Conservation (phyloP, 2,888 invertebrate genomes). For the Macrostomum cliftonense region DNA sequence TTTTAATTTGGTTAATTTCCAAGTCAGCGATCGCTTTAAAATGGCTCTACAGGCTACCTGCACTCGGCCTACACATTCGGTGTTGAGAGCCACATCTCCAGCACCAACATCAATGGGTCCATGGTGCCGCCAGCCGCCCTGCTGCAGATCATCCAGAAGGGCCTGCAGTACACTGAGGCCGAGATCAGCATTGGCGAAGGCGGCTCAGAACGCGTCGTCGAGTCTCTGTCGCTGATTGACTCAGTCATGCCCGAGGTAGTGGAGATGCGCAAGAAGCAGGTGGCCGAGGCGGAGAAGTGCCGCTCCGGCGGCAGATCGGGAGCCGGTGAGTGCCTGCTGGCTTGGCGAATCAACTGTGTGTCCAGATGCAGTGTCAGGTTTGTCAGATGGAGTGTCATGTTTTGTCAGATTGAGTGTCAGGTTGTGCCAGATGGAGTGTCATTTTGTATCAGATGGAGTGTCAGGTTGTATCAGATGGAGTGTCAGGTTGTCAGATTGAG, state of each 20-base stretch:
- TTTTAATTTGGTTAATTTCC: background rate
- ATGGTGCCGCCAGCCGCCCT: slow-evolving; percentile 86
- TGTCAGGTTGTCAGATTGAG: too few species aligned
- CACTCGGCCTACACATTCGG: slow-evolving; percentile 97
- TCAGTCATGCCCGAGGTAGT: slow-evolving; percentile 50
- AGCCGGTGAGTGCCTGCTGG: too few species aligned
- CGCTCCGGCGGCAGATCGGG: too few species aligned
- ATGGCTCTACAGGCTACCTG: slow-evolving; percentile 60
- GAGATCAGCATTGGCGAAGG: slow-evolving; percentile 84
- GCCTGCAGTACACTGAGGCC: slow-evolving; percentile 88
- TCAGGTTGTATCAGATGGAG: too few species aligned
- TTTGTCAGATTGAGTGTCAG: too few species aligned
- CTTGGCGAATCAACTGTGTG: too few species aligned
- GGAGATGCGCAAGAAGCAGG: slow-evolving; percentile 19
- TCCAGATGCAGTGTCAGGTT: too few species aligned
- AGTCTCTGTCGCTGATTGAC: slow-evolving; percentile 83
- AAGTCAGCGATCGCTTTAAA: too few species aligned
- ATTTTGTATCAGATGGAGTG: too few species aligned
- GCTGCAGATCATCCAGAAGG: slow-evolving; percentile 83
- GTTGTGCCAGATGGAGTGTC: too few species aligned
- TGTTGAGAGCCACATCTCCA: slow-evolving; percentile 89
- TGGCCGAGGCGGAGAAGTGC: too few species aligned
- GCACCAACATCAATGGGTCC: slow-evolving; percentile 91
- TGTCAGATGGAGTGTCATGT: too few species aligned
- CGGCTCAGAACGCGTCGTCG: slow-evolving; percentile 64